Conservation (phyloP, 2,888 invertebrate species). For the Onchidella celtica region DNA sequence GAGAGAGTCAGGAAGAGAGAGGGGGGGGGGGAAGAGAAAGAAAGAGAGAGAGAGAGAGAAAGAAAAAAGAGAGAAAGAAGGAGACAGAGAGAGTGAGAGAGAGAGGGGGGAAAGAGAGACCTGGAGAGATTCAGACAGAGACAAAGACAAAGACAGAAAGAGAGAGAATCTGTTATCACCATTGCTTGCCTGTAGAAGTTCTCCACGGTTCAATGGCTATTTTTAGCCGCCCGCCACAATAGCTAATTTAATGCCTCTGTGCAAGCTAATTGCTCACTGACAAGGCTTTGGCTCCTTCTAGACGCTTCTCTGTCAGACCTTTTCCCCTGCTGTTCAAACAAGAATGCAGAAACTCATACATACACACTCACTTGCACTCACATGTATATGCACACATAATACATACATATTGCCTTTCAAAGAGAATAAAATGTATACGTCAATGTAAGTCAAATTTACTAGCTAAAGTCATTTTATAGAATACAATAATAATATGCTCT, state of each 20-base stretch:
- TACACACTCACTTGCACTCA: not conserved
- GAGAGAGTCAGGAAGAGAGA: not conserved
- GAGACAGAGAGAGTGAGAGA: not conserved
- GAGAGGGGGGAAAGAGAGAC: not conserved
- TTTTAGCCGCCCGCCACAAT: too few relatives aligned
- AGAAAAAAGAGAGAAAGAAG: not conserved
- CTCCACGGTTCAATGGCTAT: too few relatives aligned
- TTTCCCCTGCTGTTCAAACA: too few relatives aligned
- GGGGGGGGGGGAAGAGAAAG: not conserved
- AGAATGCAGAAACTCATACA: not conserved
- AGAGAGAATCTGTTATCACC: not conserved
- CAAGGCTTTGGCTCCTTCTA: too few relatives aligned
- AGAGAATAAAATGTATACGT: too few relatives aligned
- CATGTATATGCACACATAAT: not conserved
- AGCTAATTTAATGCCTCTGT: too few relatives aligned
- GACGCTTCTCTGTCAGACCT: too few relatives aligned
- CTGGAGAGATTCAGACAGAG: not conserved
- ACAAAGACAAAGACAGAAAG: not conserved
- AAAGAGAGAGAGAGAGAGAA: not conserved
- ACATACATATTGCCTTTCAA: not conserved
- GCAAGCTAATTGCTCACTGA: too few relatives aligned
- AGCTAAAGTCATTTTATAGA: too few relatives aligned
- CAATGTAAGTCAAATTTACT: too few relatives aligned
- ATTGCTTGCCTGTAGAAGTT: too few relatives aligned
- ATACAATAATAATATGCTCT: too few relatives aligned